Evolutionary conservation across 2,888 invertebrate genomes (phyloP).

Genomic region (Stramonita haemastoma): DNA sequence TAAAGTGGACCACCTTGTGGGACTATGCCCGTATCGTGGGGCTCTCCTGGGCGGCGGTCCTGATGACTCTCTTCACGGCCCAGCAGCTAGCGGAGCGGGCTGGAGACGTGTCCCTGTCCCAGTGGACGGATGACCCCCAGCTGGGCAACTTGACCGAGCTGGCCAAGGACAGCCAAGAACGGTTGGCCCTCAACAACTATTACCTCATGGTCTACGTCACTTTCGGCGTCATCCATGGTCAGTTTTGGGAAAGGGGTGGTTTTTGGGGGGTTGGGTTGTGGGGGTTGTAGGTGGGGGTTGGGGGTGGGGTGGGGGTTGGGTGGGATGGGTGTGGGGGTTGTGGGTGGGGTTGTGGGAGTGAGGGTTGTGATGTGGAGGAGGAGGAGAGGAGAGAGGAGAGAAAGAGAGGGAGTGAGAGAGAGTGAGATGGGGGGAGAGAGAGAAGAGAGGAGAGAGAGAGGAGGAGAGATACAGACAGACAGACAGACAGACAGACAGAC

Average conservation of each 20-base stretch:
- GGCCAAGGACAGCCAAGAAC: not conserved
- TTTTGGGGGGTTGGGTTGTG: too few species aligned
- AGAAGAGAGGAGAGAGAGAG: too few species aligned
- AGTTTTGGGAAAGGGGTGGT: too few species aligned
- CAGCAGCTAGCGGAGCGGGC: not conserved
- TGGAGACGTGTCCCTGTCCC: not conserved
- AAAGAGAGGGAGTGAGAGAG: too few species aligned
- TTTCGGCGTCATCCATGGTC: not conserved
- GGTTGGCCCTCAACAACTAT: slow-evolving; percentile 22
- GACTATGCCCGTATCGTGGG: not conserved
- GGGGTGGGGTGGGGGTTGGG: too few species aligned
- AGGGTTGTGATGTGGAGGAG: too few species aligned
- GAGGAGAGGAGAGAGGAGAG: too few species aligned
- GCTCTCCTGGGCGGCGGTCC: not conserved
- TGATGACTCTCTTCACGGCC: not conserved
- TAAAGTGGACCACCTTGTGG: not conserved
- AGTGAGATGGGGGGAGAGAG: too few species aligned
- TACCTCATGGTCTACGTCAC: slow-evolving; percentile 11
- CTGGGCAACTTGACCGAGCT: slow-evolving; percentile 31
- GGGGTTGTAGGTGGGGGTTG: too few species aligned
- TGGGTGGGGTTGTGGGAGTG: too few species aligned
- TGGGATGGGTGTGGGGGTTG: too few species aligned
- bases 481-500: not conserved
- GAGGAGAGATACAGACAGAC: too few species aligned
- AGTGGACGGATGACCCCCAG: slow-evolving; percentile 27